Evolutionary conservation across 2,113 vertebrate genomes (phyloP), one percentile per base, ranked within the genome.

Genomic region (Scalopus aquaticus): DNA sequence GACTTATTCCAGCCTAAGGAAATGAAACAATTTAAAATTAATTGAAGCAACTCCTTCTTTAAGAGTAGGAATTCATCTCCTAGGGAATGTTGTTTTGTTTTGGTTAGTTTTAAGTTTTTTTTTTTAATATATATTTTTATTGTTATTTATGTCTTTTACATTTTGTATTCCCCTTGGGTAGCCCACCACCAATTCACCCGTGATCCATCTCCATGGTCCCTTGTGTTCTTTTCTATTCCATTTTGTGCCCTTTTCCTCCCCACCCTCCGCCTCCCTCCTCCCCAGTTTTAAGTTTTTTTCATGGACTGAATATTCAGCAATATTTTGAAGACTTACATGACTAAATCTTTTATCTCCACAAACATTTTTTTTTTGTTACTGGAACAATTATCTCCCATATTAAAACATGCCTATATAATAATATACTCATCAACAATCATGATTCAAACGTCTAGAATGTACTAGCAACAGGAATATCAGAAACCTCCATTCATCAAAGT

Each of bases 21-120:
- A 80, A 76, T 62, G 26, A 94, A 93, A 35, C 32, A 87, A 77
- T 93, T 88, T 96, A 80, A 95, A 92, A 74, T 69, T 95, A 77
- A 94, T 80, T 94, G 70, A 70, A 90, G 19, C 35, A 72, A 78
- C n/a, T 78, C 9, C n/a, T 90, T 76, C 60, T 90, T 64, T 54
- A 92, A 88, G 95, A 65, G 30, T 51, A 60, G 24, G 74, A 81
- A 49, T 44, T 44, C 9, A 15, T 70, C 51, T 86, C n/a, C 49
- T 62, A 83, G 16, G 28, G 13, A 84, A 67, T 86, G 3, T 78
- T 74, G 54, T 70, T 58, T 32, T 60, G 85, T 86, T 69, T 44
- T 6, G 44, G 64, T 79, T 51, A 8, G 19, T 51, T 90, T 15
- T 2, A 35, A 49, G 46, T 49, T 49, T 49, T 65, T 94, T 69